phyloP scores from a whole-genome alignment of 2,888 invertebrate species.

The Frankliniella fusca region DNA sequence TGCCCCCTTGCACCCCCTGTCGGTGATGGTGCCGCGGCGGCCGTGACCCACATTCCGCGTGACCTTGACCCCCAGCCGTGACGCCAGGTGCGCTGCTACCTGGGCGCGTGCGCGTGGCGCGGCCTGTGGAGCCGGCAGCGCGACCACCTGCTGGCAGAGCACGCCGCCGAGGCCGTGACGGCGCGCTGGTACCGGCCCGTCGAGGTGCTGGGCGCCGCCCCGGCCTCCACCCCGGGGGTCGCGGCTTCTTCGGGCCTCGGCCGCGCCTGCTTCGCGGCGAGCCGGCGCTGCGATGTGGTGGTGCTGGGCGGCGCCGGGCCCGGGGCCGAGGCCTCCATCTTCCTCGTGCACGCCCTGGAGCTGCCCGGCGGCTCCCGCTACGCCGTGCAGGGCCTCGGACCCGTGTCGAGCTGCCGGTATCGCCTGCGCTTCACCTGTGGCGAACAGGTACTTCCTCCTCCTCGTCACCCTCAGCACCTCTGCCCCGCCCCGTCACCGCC shows the following conservation, averaged over 20 bases:
- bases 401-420: neutral
- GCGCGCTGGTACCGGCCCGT: neutral
- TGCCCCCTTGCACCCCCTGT: no score
- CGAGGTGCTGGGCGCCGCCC: neutral
- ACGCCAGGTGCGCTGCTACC: constrained; percentile 3
- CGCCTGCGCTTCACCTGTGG: neutral
- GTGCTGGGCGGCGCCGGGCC: neutral
- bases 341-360: neutral
- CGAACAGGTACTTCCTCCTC: neutral
- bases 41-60: neutral
- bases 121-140: constrained; percentile 1
- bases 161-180: constrained; percentile 1
- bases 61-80: neutral
- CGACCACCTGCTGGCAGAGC: neutral
- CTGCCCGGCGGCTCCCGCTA: neutral
- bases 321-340: neutral
- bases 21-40: neutral
- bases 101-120: neutral
- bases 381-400: neutral
- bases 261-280: neutral
- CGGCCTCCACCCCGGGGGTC: neutral
- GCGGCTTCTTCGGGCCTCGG: neutral
- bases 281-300: neutral
- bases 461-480: neutral
- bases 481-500: neutral